Evolutionary conservation across 2,888 invertebrate species (phyloP).

Genomic region (Melanostoma mellinum): DNA sequence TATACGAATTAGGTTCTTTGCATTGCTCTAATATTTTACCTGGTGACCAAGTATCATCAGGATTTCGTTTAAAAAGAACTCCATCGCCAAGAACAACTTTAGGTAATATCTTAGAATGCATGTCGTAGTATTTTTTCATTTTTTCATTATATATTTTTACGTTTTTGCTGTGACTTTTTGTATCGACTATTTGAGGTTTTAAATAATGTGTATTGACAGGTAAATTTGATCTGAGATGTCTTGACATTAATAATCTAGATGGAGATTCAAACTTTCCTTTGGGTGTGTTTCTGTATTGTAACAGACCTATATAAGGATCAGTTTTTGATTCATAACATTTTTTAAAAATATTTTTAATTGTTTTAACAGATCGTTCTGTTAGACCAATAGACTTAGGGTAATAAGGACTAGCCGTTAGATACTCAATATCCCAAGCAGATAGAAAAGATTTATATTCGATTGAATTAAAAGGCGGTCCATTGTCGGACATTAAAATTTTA

Average conservation of each 20-base stretch:
- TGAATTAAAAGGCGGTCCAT: conserved; percentile 7
- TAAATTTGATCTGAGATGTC: conserved; percentile 22
- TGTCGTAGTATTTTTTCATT: conserved; percentile 4
- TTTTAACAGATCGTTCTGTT: no score
- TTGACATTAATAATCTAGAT: conserved; percentile 34
- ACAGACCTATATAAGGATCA: conserved; percentile 14
- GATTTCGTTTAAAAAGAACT: conserved; percentile 5
- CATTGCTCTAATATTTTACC: conserved; percentile 1
- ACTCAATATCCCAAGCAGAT: not conserved
- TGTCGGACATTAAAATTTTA: conserved; percentile 3
- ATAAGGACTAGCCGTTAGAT: not conserved
- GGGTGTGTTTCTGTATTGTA: conserved; percentile 2
- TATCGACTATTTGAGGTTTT: not conserved
- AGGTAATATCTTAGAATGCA: not conserved
- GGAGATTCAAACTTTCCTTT: conserved; percentile 8
- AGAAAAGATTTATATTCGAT: not conserved
- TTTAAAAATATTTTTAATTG: not conserved
- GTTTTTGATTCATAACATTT: conserved; percentile 15
- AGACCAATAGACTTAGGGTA: no score
- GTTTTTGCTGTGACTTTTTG: not conserved
- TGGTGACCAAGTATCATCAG: conserved; percentile 4
- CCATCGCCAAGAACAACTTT: not conserved
- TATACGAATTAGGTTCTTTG: conserved; percentile 5
- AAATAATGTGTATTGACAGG: not conserved
- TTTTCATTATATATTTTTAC: not conserved